A percentile compares a stretch with the other conserved stretches of the same genome.
phyloP scores from a whole-genome alignment of 2,888 invertebrate genomes.

The Heteromyza rotundicornis region DNA sequence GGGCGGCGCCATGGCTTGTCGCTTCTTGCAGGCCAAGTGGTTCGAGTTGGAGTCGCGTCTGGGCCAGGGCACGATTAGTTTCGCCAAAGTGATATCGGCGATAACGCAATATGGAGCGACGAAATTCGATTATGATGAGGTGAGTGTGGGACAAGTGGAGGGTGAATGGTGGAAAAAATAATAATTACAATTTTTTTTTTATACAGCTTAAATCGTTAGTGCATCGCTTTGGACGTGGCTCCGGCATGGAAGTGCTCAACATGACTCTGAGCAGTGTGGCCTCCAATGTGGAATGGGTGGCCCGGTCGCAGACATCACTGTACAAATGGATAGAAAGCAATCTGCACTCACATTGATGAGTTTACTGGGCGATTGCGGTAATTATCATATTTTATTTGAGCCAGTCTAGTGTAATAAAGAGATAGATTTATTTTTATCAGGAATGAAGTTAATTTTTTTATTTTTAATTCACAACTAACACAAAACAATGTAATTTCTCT shows the following conservation, averaged over 20 bases:
- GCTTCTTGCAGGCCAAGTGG: slow-evolving; percentile 63
- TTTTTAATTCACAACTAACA: no score
- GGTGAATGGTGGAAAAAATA: no score
- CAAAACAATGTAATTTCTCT: no score
- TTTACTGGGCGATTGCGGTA: slow-evolving; percentile 7
- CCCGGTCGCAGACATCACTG: slow-evolving; percentile 59
- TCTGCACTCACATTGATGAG: slow-evolving; percentile 56
- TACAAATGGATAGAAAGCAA: slow-evolving; percentile 62
- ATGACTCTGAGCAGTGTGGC: slow-evolving; percentile 63
- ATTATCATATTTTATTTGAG: slow-evolving; percentile 7
- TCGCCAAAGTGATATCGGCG: slow-evolving; percentile 63
- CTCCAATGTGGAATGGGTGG: slow-evolving; percentile 63
- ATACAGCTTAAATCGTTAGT: slow-evolving; percentile 60
- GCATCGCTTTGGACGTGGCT: slow-evolving; percentile 63
- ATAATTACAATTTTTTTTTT: neutral
- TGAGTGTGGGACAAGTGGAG: slow-evolving; percentile 38
- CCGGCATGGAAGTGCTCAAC: slow-evolving; percentile 60
- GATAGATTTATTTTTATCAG: neutral
- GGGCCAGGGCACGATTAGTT: slow-evolving; percentile 60
- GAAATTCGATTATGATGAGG: slow-evolving; percentile 63
- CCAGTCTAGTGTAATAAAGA: slow-evolving; percentile 18
- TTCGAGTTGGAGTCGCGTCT: slow-evolving; percentile 60
- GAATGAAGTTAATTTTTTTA: neutral
- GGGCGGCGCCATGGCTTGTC: slow-evolving; percentile 63
- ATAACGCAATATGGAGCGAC: slow-evolving; percentile 63